phyloP scores from a whole-genome alignment of 2,113 vertebrate species.

The Steatornis caripensis region DNA sequence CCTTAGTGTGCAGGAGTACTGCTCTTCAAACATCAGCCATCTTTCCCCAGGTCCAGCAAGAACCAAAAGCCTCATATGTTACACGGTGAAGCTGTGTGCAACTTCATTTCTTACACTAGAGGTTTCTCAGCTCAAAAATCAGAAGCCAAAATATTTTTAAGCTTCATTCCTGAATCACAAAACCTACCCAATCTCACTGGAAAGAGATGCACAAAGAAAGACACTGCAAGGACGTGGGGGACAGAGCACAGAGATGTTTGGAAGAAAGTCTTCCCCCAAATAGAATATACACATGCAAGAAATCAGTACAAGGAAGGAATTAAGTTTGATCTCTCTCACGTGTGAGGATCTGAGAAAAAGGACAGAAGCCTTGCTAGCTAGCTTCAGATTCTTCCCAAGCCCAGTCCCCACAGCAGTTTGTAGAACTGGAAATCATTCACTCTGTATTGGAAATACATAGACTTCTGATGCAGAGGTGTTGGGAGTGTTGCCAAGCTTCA shows the following conservation, averaged over 20 bases:
- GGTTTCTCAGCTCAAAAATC: not conserved
- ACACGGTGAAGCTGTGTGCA: not conserved
- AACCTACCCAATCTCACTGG: not conserved
- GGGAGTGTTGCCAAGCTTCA: not conserved
- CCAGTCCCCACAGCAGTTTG: conserved; percentile 21
- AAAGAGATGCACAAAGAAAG: not conserved
- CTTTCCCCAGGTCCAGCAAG: not conserved
- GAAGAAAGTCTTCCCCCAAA: not conserved
- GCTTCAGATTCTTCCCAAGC: not conserved
- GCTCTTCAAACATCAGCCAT: not conserved
- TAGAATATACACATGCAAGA: not conserved
- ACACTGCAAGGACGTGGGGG: accelerated
- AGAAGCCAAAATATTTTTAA: not conserved
- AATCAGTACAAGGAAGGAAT: not conserved
- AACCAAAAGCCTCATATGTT: not conserved
- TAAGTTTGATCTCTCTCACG: not conserved
- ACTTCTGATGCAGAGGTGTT: not conserved
- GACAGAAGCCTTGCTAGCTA: not conserved
- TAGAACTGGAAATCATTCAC: not conserved
- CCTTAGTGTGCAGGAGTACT: not conserved
- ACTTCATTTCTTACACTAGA: not conserved
- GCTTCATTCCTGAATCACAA: not conserved
- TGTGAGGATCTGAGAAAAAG: not conserved
- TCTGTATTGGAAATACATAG: not conserved
- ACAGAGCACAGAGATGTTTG: not conserved